Conservation (phyloP, 2,888 invertebrate species). For the Drosophila fulvimacula region DNA sequence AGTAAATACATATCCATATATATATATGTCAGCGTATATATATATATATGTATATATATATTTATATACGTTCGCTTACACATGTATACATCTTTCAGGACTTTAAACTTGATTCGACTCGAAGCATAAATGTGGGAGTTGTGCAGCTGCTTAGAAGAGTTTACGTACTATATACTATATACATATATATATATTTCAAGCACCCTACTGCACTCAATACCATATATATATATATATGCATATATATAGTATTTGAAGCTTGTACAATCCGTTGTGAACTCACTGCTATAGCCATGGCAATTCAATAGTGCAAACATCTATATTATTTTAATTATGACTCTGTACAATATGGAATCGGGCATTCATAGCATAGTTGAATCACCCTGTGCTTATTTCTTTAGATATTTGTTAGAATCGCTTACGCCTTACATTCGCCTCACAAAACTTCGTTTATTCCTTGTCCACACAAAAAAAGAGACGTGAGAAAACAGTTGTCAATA, state of each 20-base stretch:
- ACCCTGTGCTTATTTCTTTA: constrained; percentile 5
- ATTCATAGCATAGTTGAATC: constrained; percentile 13
- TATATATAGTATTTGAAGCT: constrained; percentile 11
- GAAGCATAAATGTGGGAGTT: constrained; percentile 10
- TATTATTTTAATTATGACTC: constrained; percentile 11
- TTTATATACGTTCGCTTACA: constrained; percentile 26
- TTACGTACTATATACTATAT: background rate
- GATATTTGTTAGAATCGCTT: constrained; percentile 7
- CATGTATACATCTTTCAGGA: constrained; percentile 41
- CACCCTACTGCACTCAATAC: constrained; percentile 30
- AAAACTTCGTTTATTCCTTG: background rate
- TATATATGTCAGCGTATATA: constrained; percentile 20
- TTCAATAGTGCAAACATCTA: constrained; percentile 38
- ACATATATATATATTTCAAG: constrained; percentile 13
- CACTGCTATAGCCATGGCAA: constrained; percentile 31
- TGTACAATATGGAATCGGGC: constrained; percentile 35
- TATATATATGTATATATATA: constrained; percentile 31
- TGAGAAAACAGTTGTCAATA: constrained; percentile 33
- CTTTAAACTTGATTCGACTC: constrained; percentile 34
- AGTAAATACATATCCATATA: constrained; percentile 41
- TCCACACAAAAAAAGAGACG: constrained; percentile 2
- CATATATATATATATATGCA: constrained; percentile 12
- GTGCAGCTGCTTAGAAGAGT: constrained; percentile 12
- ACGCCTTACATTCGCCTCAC: constrained; percentile 8
- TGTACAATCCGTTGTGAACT: constrained; percentile 23